Percentiles rank a stretch among this genome's conserved stretches.
Evolutionary conservation across 2,113 vertebrate species (phyloP).

Genomic region (Haliaeetus leucogaster): DNA sequence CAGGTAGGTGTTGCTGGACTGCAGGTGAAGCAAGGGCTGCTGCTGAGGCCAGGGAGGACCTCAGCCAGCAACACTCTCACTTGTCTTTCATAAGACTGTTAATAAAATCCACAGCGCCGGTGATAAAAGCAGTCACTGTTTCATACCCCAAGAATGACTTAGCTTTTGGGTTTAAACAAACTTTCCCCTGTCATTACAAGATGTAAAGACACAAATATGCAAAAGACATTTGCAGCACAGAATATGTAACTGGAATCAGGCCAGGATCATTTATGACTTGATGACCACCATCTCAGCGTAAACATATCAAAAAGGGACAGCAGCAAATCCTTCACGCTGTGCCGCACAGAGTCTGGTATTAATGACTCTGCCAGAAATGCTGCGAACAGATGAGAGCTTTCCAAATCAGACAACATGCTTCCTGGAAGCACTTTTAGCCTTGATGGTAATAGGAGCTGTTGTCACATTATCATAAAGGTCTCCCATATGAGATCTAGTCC

Average conservation of each 20-base stretch:
- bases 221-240: not conserved
- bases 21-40: not conserved
- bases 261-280: not conserved
- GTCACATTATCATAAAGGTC: not conserved
- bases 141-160: not conserved
- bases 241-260: not conserved
- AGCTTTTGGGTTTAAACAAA: not conserved
- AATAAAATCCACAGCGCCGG: not conserved
- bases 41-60: not conserved
- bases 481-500: not conserved
- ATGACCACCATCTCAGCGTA: not conserved
- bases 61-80: not conserved
- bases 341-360: not conserved
- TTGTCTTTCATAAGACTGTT: not conserved
- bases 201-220: not conserved
- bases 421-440: not conserved
- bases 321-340: not conserved
- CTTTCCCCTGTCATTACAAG: not conserved
- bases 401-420: not conserved
- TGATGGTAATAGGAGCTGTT: constrained; percentile 1
- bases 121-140: constrained; percentile 3
- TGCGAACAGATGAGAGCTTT: not conserved
- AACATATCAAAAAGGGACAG: not conserved
- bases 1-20: not conserved
- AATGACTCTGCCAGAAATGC: not conserved